A percentile compares a stretch with the other conserved stretches of the same genome.
phyloP scores from a whole-genome alignment of 2,113 vertebrate genomes.

The Nycticebus coucang region DNA sequence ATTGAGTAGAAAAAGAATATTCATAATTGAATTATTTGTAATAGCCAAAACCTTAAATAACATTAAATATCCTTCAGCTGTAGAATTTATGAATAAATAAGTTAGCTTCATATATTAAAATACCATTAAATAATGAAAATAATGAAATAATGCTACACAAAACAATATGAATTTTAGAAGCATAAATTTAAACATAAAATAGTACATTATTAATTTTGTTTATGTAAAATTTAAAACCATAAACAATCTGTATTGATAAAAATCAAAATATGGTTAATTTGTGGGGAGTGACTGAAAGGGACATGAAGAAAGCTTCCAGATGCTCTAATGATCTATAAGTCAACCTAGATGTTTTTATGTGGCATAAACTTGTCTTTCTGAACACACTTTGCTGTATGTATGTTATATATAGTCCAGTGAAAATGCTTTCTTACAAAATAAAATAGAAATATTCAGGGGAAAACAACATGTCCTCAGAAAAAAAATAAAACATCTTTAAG shows the following conservation, averaged over 20 bases:
- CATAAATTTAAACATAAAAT: neutral
- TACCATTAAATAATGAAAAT: neutral
- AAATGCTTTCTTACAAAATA: conserved; percentile 58
- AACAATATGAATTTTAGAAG: neutral
- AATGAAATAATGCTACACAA: neutral
- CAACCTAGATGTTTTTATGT: neutral
- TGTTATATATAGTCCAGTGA: conserved; percentile 11
- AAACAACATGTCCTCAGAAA: neutral
- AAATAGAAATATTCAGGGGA: conserved; percentile 42
- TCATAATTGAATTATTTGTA: neutral
- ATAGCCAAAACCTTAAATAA: neutral
- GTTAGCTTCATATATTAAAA: neutral
- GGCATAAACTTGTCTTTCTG: neutral
- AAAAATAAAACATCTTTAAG: conserved; percentile 29
- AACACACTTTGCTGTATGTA: neutral
- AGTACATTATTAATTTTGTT: neutral
- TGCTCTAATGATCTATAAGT: neutral
- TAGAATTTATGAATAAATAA: neutral
- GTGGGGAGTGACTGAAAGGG: neutral
- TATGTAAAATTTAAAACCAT: conserved; percentile 1
- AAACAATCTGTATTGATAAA: neutral
- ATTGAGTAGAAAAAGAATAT: neutral
- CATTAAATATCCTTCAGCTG: neutral
- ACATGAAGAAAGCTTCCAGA: neutral
- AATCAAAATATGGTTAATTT: neutral